Percentiles rank a stretch among this genome's conserved stretches.
Conservation (phyloP, 2,888 invertebrate genomes). For the Tenthredo amoena region DNA sequence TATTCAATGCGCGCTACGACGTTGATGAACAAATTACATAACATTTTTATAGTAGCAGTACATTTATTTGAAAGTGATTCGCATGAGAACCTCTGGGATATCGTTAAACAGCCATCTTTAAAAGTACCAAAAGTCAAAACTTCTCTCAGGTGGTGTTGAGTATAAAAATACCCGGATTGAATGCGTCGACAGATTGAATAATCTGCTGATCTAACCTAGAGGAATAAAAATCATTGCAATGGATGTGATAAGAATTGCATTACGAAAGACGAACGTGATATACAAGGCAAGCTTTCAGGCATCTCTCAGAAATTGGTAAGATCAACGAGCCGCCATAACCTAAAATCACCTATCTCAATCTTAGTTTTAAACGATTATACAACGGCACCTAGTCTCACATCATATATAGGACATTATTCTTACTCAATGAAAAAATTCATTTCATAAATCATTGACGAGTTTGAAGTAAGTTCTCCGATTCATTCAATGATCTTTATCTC, state of each 20-base stretch:
- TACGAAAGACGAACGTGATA: constrained; percentile 69
- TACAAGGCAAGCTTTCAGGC: constrained; percentile 69
- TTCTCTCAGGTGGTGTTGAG: constrained; percentile 22
- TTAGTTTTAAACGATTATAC: neutral
- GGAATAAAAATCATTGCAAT: constrained; percentile 58
- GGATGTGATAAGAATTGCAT: constrained; percentile 72
- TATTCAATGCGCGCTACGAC: neutral
- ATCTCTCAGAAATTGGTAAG: constrained; percentile 70
- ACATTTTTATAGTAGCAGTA: neutral
- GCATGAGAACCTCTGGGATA: neutral
- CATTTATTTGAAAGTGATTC: neutral
- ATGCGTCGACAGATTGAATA: neutral
- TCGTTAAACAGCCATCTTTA: constrained; percentile 8
- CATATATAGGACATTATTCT: neutral
- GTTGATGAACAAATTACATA: neutral
- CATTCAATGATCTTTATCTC: neutral
- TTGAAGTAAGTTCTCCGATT: neutral
- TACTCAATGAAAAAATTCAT: neutral
- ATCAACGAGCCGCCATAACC: constrained; percentile 60
- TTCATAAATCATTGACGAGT: neutral
- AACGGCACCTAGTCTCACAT: neutral
- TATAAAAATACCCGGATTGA: constrained; percentile 28
- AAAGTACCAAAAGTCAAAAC: constrained; percentile 33
- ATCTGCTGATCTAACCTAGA: neutral
- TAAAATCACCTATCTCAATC: constrained; percentile 50